Conservation (phyloP, 92 coral and sea anemone species). For the Diadumene lineata region DNA sequence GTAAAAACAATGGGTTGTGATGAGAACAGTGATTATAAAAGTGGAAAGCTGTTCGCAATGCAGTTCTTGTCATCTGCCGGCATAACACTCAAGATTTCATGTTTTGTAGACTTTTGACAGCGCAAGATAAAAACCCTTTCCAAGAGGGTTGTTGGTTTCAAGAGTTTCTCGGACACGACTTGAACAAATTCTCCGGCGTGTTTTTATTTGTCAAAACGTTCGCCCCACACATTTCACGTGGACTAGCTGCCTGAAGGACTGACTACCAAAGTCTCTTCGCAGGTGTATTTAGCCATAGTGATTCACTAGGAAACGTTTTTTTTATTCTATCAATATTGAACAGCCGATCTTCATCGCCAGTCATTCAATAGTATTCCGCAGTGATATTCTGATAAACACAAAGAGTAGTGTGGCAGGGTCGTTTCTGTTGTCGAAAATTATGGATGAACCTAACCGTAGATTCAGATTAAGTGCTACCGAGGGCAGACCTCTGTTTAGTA, state of each 20-base stretch:
- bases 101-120: not conserved
- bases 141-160: not conserved
- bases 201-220: conserved; percentile 9
- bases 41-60: not conserved
- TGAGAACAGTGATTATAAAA: too few relatives aligned
- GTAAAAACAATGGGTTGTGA: too few relatives aligned
- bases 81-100: not conserved
- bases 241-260: not conserved
- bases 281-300: conserved; percentile 4
- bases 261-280: not conserved
- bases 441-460: conserved; percentile 8
- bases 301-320: conserved; percentile 5
- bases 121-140: conserved; percentile 7
- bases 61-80: not conserved
- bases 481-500: conserved; percentile 6
- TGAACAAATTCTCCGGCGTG: not conserved
- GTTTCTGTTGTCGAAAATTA: not conserved
- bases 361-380: not conserved
- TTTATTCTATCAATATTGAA: not conserved
- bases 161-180: not conserved
- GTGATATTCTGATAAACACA: too few relatives aligned
- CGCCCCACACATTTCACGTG: not conserved
- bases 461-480: conserved; percentile 5
- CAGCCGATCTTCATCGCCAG: not conserved
- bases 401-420: not conserved